phyloP scores from a whole-genome alignment of 2,888 invertebrate species.

The Heteromurus nitidus region DNA sequence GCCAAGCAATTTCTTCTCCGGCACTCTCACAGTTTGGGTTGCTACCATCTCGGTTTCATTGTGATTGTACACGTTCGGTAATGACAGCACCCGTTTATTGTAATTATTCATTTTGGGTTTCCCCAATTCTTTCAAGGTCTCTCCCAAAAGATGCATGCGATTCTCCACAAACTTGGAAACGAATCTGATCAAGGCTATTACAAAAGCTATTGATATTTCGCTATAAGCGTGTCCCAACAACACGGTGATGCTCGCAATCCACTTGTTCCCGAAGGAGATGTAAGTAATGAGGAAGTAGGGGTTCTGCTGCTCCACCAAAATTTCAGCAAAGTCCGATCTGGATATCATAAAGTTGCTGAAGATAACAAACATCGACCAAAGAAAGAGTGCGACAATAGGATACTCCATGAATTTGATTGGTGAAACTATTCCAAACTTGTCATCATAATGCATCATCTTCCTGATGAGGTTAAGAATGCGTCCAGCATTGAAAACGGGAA shows the following conservation, averaged over 20 bases:
- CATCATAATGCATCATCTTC: conserved; percentile 17
- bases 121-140: background rate
- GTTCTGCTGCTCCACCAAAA: conserved; percentile 3
- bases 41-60: background rate
- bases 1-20: background rate
- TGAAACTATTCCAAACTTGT: background rate
- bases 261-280: conserved; percentile 9
- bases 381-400: background rate
- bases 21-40: background rate
- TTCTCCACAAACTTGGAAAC: conserved; percentile 39
- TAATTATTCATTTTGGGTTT: background rate
- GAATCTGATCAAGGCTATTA: conserved; percentile 27
- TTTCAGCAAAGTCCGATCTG: background rate
- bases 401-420: conserved; percentile 1
- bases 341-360: conserved; percentile 9
- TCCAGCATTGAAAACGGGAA: background rate
- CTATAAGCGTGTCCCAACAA: background rate
- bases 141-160: background rate
- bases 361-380: background rate
- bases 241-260: background rate
- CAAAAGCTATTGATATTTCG: conserved; percentile 27
- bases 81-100: too few species aligned
- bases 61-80: background rate
- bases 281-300: conserved; percentile 10
- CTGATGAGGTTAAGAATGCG: background rate